Base-by-base conservation (phyloP, 2,888 invertebrate genomes). In the Cremastinae sp. region DNA sequence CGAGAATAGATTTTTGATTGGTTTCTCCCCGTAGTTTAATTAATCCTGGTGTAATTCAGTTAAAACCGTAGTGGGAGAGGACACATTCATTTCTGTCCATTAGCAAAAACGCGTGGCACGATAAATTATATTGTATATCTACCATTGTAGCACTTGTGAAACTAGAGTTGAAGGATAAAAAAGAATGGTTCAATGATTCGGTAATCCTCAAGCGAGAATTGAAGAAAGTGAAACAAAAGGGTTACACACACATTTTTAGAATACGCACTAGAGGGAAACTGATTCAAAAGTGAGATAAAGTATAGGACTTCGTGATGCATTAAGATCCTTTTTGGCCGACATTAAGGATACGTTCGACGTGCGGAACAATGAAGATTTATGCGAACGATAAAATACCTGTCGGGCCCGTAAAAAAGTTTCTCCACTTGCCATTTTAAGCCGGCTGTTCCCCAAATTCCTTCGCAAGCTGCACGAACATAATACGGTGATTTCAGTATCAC, bases 321-420 rank as follows among this genome's bases (percentile, higher is more conserved):
- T 68, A 66, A 78, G 66, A 58, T 41, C 58, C 68, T 49, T 70
- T 62, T 61, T 28, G 49, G 20, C 35, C 55, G 56, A 58, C 58
- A 72, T 76, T 68, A 72, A 69, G 71, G 51, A 39, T 37, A 62
- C 70, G 58, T 78, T 78, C 78, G 78, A 78, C 74, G 62, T 51
- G 56, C 66, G 51, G 28, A 78, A 78, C 74, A 78, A 78, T 78
- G 66, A 51, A 74, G 74, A 78, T 78, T 78, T 78, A 78, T 78
- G 56, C 49, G 41, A 7, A 47, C 71, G 62, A 78, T 78, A 71
- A 74, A 74, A 64, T 55, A 78, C 74, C 78, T 78, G 78, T 71
- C 74, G 22, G 62, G 51, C 56, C 39, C 55, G 59, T 75, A 75
- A 75, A 65, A 65, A 75, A 75, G 65, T 75, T 75, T 69, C 39